A percentile compares a stretch with the other conserved stretches of the same genome.
phyloP scores from a whole-genome alignment of 2,797 vertebrate species.

The Valencia hispanica region DNA sequence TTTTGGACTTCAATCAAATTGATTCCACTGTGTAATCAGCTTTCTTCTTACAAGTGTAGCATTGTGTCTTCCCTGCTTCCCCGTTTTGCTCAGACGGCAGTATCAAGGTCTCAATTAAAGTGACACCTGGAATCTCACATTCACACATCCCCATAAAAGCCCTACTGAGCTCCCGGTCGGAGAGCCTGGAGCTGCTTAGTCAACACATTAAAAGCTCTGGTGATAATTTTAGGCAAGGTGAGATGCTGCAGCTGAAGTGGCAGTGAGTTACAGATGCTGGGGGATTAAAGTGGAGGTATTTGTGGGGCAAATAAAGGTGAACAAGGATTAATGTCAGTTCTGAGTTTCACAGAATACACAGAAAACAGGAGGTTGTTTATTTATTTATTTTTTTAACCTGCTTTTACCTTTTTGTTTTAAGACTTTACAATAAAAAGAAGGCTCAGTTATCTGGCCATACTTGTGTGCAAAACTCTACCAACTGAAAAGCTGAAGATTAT shows the following conservation, averaged over 20 bases:
- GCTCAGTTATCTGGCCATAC: not conserved
- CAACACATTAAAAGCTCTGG: slow-evolving; percentile 24
- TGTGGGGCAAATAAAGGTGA: slow-evolving; percentile 14
- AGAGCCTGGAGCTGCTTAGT: slow-evolving; percentile 32
- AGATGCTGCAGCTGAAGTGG: slow-evolving; percentile 23
- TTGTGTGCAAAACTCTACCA: not conserved
- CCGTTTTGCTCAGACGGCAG: slow-evolving; percentile 24
- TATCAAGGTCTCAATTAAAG: slow-evolving; percentile 62
- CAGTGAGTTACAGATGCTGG: slow-evolving; percentile 1
- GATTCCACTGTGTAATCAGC: slow-evolving; percentile 40
- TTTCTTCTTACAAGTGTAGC: slow-evolving; percentile 24
- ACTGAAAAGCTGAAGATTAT: not conserved
- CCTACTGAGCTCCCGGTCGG: slow-evolving; percentile 21
- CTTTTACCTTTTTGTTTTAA: not conserved
- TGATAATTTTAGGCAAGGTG: slow-evolving; percentile 26
- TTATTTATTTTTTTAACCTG: not conserved
- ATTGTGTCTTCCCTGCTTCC: slow-evolving; percentile 25
- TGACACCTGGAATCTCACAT: slow-evolving; percentile 45
- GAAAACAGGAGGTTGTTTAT: not conserved
- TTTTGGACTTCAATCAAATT: slow-evolving; percentile 30
- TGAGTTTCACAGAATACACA: not conserved
- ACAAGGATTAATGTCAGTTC: slow-evolving; percentile 7
- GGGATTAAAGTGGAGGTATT: slow-evolving; percentile 12
- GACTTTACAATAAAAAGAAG: not conserved
- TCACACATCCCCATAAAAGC: slow-evolving; percentile 32